Conservation (phyloP, 2,797 vertebrate species). For the Onychomys arenicola region DNA sequence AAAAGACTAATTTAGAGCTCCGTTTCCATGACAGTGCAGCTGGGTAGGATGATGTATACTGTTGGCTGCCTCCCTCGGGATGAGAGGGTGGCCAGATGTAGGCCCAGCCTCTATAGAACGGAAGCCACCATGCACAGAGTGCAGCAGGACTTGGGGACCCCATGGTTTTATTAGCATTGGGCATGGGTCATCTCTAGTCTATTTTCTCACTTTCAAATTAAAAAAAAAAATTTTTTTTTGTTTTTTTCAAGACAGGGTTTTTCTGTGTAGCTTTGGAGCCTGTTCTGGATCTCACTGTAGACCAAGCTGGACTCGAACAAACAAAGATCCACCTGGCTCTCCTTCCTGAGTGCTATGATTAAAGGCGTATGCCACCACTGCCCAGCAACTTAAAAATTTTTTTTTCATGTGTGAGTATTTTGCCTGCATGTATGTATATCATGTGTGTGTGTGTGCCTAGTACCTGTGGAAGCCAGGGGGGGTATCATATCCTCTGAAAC, state of each 20-base stretch:
- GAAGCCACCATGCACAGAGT: neutral
- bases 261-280: too few relatives aligned
- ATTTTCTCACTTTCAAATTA: neutral
- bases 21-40: neutral
- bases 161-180: fast-evolving
- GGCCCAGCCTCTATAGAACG: neutral
- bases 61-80: neutral
- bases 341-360: too few relatives aligned
- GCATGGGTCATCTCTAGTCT: too few relatives aligned
- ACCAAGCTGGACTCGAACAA: too few relatives aligned
- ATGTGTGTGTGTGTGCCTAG: neutral
- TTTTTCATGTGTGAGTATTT: neutral
- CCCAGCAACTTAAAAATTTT: too few relatives aligned
- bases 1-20: neutral
- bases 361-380: too few relatives aligned
- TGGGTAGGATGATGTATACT: neutral
- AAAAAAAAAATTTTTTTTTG: too few relatives aligned
- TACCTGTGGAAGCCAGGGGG: neutral
- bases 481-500: neutral
- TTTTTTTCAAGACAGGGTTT: too few relatives aligned
- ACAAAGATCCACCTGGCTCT: too few relatives aligned
- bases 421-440: neutral
- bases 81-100: neutral
- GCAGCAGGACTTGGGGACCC: neutral
- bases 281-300: too few relatives aligned